Base-by-base conservation (phyloP, 2,797 vertebrate species). In the Threskiornis aethiopicus region DNA sequence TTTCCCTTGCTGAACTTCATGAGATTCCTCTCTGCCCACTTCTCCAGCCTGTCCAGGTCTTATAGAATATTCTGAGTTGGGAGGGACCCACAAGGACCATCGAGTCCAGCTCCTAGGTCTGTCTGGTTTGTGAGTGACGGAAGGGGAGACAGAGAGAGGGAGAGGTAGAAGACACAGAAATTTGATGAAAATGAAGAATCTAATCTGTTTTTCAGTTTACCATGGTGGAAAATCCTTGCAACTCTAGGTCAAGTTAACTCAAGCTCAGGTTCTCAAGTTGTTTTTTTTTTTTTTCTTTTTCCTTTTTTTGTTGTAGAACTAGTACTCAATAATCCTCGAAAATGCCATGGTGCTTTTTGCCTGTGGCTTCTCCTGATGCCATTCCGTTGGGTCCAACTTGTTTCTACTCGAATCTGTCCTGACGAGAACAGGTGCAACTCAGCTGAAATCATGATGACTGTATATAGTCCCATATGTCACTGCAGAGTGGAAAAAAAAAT, bases 361-460 rank as follows among this genome's bases (percentile, higher is more conserved):
- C 72, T 84, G 65, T 81, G 72, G 79, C 39, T 93, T 86, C 31
- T 93, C 76, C 69, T 92, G 76, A 71, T 84, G 66, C 44, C 86
- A 12, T 86, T 89, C 55, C 72, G 15, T 84, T 90, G 76, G 69
- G 91, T 93, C 35, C 46, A 67, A 37, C 52, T 88, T 84, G 39
- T 59, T 94, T 86, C 46, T 76, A 69, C 64, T 84, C 35, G 78
- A 13, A 88, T 92, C 57, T 75, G 39, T 64, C 66, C 58, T 73
- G 46, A 81, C 1, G 16, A 81, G 75, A 95, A 88, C 78, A 97
- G 80, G 79, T 93, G 77, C n/a, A 25, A 86, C 61, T 93, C 89
- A 91, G 84, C 65, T 95, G 87, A 95, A 91, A 66, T 58, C 2
- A 1, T 7, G 61, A 67, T 69, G 90, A 85, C 67, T 57, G 20